Evolutionary conservation across 2,797 vertebrate genomes (phyloP).

Genomic region (Epinephelus awoara): DNA sequence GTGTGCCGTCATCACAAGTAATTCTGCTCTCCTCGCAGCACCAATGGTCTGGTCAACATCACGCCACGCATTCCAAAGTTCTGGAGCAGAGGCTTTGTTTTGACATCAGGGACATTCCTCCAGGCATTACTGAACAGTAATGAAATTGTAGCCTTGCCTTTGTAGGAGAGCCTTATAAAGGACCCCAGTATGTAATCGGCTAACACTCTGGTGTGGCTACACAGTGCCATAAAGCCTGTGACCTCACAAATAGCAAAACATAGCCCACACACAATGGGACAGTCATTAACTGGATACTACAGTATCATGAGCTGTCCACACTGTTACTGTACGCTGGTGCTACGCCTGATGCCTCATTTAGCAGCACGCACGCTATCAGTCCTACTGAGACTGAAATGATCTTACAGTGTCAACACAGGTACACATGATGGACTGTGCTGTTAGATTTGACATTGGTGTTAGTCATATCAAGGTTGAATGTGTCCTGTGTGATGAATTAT

Average conservation of each 20-base stretch:
- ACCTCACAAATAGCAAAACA: conserved; percentile 42
- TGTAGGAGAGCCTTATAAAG: conserved; percentile 42
- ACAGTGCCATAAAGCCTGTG: conserved; percentile 32
- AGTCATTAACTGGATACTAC: conserved; percentile 14
- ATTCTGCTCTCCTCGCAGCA: conserved; percentile 15
- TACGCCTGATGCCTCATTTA: conserved; percentile 19
- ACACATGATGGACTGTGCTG: conserved; percentile 56
- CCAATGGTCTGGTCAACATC: conserved; percentile 54
- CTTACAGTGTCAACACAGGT: conserved; percentile 41
- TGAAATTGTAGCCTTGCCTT: conserved; percentile 33
- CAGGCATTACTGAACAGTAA: conserved; percentile 47
- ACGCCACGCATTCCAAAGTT: conserved; percentile 66
- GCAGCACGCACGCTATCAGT: conserved; percentile 29
- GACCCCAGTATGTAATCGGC: conserved; percentile 38
- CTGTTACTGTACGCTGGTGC: conserved; percentile 11
- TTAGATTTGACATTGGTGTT: conserved; percentile 69
- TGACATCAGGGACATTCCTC: conserved; percentile 72
- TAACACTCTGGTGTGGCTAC: conserved; percentile 34
- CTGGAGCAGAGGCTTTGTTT: conserved; percentile 72
- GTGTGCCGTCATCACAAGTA: conserved; percentile 48
- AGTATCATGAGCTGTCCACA: conserved; percentile 5
- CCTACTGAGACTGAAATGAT: conserved; percentile 20
- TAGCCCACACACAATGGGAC: conserved; percentile 30
- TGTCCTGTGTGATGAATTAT: conserved; percentile 39
- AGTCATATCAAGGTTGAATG: conserved; percentile 61